These are phyloP conservation scores for Tragulus kanchil DNA, from an alignment of 2,113 vertebrate species.

Conservation along the genomic window DNA sequence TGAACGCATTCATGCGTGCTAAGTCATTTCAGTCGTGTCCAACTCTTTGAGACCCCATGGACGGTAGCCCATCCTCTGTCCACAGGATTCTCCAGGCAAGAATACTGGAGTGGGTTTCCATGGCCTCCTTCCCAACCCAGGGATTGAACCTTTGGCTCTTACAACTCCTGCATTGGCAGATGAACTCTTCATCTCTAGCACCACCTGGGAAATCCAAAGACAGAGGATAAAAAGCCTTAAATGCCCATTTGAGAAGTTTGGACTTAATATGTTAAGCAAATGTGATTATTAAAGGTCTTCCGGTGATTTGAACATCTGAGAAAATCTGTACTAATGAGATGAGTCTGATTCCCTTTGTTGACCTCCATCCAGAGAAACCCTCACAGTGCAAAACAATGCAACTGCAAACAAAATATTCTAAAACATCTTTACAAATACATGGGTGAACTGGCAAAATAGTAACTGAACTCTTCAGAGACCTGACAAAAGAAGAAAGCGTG, in stretches of 20 bases:
- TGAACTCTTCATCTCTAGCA: too few species aligned
- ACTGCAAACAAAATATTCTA: neutral
- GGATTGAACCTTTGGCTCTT: too few species aligned
- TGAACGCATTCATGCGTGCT: too few species aligned
- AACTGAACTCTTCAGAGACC: neutral
- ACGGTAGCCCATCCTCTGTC: too few species aligned
- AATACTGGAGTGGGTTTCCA: too few species aligned
- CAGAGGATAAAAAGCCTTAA: neutral
- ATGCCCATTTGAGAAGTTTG: neutral
- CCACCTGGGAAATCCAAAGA: neutral
- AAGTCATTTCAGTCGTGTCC: too few species aligned
- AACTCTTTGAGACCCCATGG: too few species aligned
- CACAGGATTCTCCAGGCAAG: too few species aligned
- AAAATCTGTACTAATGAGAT: neutral
- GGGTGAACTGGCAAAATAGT: neutral
- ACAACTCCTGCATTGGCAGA: too few species aligned
- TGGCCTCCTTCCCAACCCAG: too few species aligned
- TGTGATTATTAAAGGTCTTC: neutral
- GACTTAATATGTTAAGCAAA: neutral
- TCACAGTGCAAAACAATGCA: neutral
- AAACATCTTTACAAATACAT: neutral
- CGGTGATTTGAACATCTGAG: neutral
- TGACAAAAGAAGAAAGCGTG: neutral
- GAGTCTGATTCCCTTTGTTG: neutral
- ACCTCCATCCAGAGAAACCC: neutral